These are phyloP conservation scores for Nixonia krombeini DNA, from an alignment of 1,140 invertebrate species.

Conservation along the genomic window DNA sequence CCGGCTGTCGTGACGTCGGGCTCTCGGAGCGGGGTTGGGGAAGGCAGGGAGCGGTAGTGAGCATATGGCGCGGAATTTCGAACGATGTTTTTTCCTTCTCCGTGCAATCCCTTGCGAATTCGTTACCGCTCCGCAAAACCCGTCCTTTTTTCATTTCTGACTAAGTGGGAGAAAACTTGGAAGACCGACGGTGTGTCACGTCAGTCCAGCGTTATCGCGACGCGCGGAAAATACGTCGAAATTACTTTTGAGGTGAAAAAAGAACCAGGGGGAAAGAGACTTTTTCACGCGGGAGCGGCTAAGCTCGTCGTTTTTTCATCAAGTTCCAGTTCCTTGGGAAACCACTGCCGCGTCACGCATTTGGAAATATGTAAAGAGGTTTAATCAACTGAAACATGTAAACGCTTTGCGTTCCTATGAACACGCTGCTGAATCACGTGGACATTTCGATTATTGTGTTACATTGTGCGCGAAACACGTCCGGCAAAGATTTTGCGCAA, in stretches of 20 bases:
- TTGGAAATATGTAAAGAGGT: conserved; percentile 21
- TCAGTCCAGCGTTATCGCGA: conserved; percentile 37
- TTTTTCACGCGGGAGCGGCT: too few relatives aligned
- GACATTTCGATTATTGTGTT: too few relatives aligned
- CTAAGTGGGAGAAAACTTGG: conserved; percentile 45
- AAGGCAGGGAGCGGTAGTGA: conserved; percentile 38
- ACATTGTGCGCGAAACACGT: too few relatives aligned
- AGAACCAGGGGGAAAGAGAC: conserved; percentile 20
- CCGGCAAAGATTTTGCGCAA: too few relatives aligned
- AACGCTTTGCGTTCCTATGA: too few relatives aligned
- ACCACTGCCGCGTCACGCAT: conserved; percentile 8
- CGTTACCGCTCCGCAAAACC: conserved; percentile 39
- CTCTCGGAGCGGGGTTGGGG: conserved; percentile 32
- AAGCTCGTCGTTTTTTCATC: neutral
- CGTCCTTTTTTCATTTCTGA: conserved; percentile 40
- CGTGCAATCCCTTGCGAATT: conserved; percentile 41
- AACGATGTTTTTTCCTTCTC: conserved; percentile 52
- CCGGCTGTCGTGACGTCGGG: conserved; percentile 45
- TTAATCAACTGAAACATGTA: conserved; percentile 33
- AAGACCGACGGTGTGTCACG: conserved; percentile 46
- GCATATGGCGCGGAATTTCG: conserved; percentile 66
- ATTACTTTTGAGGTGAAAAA: conserved; percentile 39
- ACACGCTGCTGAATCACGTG: too few relatives aligned
- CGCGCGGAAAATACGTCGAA: conserved; percentile 38
- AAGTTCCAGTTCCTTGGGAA: conserved; percentile 17